Conservation (phyloP, 2,797 vertebrate genomes). For the Lutjanus argentimaculatus region DNA sequence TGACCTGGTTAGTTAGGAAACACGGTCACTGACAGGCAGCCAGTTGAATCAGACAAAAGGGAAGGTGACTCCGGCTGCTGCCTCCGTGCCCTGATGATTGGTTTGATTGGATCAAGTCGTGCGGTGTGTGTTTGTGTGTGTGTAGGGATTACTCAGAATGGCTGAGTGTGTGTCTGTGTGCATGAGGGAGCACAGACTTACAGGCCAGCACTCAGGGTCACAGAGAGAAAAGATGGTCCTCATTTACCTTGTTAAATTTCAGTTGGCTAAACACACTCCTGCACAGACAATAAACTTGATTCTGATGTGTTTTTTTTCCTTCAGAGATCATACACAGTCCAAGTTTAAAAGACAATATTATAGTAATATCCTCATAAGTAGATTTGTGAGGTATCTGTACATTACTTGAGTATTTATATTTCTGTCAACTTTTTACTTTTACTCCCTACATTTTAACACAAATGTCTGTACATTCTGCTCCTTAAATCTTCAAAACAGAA, state of each 20-base stretch:
- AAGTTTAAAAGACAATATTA: no score
- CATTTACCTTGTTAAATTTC: constrained; percentile 19
- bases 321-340: no score
- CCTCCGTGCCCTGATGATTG: constrained; percentile 36
- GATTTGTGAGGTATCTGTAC: no score
- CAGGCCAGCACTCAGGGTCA: constrained; percentile 26
- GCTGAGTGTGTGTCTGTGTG: constrained; percentile 13
- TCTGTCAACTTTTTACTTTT: no score
- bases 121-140: not conserved
- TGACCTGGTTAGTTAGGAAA: constrained; percentile 20
- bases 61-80: constrained; percentile 47
- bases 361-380: no score
- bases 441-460: no score
- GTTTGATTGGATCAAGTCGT: constrained; percentile 57
- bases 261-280: not conserved
- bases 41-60: constrained; percentile 7
- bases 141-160: constrained; percentile 22
- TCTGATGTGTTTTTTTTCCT: constrained; percentile 14
- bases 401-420: no score
- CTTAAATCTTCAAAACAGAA: no score
- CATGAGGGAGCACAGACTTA: not conserved
- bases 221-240: constrained; percentile 21
- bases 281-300: not conserved
- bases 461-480: no score
- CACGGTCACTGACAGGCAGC: constrained; percentile 11